These are phyloP conservation scores for Azemiops feae DNA, from an alignment of 2,113 vertebrate species.

Conservation along the genomic window DNA sequence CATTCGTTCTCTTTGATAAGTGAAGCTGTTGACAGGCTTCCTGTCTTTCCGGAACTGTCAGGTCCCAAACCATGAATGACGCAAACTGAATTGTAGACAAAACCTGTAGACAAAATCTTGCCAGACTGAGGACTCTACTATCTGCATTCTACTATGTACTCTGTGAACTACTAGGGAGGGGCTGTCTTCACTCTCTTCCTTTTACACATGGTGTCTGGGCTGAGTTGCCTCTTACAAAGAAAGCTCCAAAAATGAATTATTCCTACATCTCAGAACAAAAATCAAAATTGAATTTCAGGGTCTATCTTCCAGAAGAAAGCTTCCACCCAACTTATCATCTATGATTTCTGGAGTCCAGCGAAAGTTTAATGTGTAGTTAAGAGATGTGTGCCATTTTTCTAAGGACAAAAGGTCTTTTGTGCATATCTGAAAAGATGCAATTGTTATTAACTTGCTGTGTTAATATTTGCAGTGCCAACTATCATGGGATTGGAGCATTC, in stretches of 20 bases:
- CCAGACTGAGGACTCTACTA: no score
- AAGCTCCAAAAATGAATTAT: neutral
- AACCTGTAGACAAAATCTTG: no score
- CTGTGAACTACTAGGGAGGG: no score
- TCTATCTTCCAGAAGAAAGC: neutral
- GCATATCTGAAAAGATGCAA: slow-evolving; percentile 1
- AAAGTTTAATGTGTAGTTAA: neutral
- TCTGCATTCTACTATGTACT: no score
- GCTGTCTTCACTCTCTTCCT: no score
- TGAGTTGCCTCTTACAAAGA: neutral
- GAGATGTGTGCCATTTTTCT: neutral
- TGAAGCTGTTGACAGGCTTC: neutral
- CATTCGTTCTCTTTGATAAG: neutral
- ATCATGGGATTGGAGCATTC: neutral
- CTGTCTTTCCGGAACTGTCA: neutral
- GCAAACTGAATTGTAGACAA: no score
- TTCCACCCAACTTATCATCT: neutral
- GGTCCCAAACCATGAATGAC: no score
- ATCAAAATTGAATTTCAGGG: neutral
- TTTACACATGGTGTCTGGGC: no score
- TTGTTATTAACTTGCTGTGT: slow-evolving; percentile 1
- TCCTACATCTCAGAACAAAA: neutral
- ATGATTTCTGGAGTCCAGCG: neutral
- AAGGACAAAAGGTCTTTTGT: slow-evolving; percentile 14
- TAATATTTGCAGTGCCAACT: neutral